Base-by-base conservation (phyloP, 2,113 vertebrate species). In the Macquaria ambigua region DNA sequence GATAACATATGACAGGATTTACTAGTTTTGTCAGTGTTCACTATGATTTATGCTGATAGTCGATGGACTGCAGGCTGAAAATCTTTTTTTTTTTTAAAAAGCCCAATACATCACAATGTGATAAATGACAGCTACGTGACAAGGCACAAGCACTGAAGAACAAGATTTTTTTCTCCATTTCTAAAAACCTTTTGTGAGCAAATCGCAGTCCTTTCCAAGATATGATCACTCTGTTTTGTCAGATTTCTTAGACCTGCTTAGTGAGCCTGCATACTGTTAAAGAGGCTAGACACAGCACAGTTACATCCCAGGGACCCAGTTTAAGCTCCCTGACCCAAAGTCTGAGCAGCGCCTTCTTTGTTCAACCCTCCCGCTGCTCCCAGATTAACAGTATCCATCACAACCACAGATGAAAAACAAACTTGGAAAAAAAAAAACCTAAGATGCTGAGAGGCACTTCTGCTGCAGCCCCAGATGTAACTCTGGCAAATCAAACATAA, bases 351-450 rank as follows among this genome's bases (percentile, higher is more conserved):
- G 3, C 12, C 71, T 55, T 80, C 56, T 53, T 61, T 58, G 31
- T 63, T 85, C 41, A 64, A 43, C n/a, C 8, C 37, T 21, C 4
- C 1, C 0, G 6, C 72, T 82, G 63, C 61, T 77, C 58, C 10
- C 25, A 25, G 41, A 86, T 77, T 23, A 83, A 79, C 61, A 83
- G 58, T 77, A 89, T 83, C 21, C 63, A 78, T 72, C 79, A 82
- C 28, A 71, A 71, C 75, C 61, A 46, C 63, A 59, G 37, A 21
- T 46, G 7, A 52, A 79, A 84, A 81, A 59, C 50, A 74, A 78
- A 56, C 23, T 28, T 28, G 18, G 1, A 28, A 46, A 37, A 21
- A 9, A 8, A 5, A 61, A 59, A 37, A 16, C 7, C 34, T 34
- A 63, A 79, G 52, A 62, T 25, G 52, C 68, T 28, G 46, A 31